Percentiles rank a stretch among this genome's conserved stretches.
Evolutionary conservation across 2,888 invertebrate genomes (phyloP).

Genomic region (Luperina nickerlii): DNA sequence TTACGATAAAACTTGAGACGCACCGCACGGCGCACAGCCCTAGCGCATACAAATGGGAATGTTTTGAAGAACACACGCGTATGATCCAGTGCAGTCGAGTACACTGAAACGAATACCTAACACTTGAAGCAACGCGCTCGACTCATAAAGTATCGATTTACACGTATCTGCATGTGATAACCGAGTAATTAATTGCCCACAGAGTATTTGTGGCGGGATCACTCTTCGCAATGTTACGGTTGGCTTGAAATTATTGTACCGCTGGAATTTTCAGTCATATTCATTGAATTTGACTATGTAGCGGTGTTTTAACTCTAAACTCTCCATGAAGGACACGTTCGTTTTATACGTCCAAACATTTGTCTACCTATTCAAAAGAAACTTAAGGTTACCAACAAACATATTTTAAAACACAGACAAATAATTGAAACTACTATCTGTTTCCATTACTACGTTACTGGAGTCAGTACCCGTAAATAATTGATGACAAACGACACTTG

Average conservation of each 20-base stretch:
- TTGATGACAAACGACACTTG: conserved; percentile 63
- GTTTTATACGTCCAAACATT: neutral
- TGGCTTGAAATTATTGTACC: conserved; percentile 46
- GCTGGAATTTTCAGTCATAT: conserved; percentile 31
- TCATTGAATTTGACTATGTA: neutral
- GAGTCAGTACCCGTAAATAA: conserved; percentile 54
- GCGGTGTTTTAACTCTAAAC: neutral
- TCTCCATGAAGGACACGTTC: neutral
- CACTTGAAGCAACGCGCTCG: conserved; percentile 78
- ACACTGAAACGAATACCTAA: conserved; percentile 79
- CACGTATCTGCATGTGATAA: conserved; percentile 71
- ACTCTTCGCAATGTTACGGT: conserved; percentile 53
- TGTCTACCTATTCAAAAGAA: neutral
- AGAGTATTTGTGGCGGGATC: conserved; percentile 65
- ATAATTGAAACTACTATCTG: conserved; percentile 17
- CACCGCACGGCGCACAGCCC: conserved; percentile 76
- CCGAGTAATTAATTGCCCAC: conserved; percentile 68
- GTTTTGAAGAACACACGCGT: conserved; percentile 86
- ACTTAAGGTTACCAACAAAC: neutral
- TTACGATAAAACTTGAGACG: conserved; percentile 46
- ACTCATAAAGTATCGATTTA: conserved; percentile 75
- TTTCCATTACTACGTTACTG: conserved; percentile 37
- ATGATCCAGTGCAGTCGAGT: conserved; percentile 77
- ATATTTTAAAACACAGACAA: neutral
- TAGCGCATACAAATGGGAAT: conserved; percentile 73